Percentiles rank a stretch among this genome's conserved stretches.
Evolutionary conservation across 2,888 invertebrate genomes (phyloP).

Genomic region (Drosophila cyrtoloma): DNA sequence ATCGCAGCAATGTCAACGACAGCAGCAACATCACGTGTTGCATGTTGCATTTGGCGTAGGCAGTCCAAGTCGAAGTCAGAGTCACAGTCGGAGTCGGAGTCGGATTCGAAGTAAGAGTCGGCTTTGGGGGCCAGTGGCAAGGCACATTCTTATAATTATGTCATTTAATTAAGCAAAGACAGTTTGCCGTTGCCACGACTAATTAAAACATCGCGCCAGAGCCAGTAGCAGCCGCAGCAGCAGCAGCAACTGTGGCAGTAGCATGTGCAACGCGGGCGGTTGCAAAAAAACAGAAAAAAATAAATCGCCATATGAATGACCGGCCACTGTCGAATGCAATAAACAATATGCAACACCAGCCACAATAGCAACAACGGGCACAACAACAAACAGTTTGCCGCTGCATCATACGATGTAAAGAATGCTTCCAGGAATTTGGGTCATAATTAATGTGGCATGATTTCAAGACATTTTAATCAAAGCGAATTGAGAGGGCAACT

Average conservation of each 20-base stretch:
- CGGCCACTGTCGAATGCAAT: conserved; percentile 82
- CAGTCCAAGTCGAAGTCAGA: conserved; percentile 45
- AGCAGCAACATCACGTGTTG: conserved; percentile 81
- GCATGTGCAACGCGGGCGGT: conserved; percentile 72
- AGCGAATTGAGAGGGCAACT: conserved; percentile 61
- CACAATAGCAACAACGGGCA: conserved; percentile 34
- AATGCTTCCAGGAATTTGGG: conserved; percentile 85
- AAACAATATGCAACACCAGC: conserved; percentile 67
- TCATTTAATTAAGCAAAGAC: conserved; percentile 84
- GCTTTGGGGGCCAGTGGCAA: conserved; percentile 61
- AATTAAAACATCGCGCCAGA: conserved; percentile 84
- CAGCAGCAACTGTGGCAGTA: conserved; percentile 34
- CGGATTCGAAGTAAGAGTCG: conserved; percentile 23
- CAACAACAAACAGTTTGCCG: conserved; percentile 71
- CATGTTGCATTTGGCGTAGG: conserved; percentile 79
- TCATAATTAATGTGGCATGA: conserved; percentile 86
- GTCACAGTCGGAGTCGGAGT: conserved; percentile 39
- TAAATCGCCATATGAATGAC: conserved; percentile 75
- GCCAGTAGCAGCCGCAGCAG: conserved; percentile 27
- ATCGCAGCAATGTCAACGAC: conserved; percentile 79
- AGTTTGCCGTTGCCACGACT: conserved; percentile 80
- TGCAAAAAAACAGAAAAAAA: conserved; percentile 8
- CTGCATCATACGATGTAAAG: conserved; percentile 78
- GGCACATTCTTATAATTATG: conserved; percentile 84
- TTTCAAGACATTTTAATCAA: conserved; percentile 82